Conservation (phyloP, 1,140 invertebrate genomes). For the Micrasema minimum region DNA sequence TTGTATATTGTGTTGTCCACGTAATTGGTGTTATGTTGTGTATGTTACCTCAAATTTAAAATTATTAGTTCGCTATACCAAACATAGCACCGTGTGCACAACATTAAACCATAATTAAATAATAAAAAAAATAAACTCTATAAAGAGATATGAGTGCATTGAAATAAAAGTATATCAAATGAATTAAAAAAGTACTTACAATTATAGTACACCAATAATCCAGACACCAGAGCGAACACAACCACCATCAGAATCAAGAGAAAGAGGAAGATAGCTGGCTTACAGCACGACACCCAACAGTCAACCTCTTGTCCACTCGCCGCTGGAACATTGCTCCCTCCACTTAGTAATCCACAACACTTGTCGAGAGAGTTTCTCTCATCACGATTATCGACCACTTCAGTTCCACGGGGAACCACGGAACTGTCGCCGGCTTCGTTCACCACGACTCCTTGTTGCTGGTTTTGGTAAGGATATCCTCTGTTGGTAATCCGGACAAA, state of each 20-base stretch:
- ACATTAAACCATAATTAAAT: too few relatives aligned
- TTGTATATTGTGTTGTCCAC: too few relatives aligned
- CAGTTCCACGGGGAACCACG: constrained; percentile 58
- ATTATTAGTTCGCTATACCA: too few relatives aligned
- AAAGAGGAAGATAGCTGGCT: constrained; percentile 61
- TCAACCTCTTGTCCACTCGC: constrained; percentile 49
- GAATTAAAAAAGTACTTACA: constrained; percentile 59
- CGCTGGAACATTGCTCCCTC: constrained; percentile 38
- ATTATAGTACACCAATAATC: constrained; percentile 66
- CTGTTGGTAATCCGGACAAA: constrained; percentile 63
- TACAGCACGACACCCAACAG: constrained; percentile 59
- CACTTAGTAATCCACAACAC: constrained; percentile 39
- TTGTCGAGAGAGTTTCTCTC: constrained; percentile 36
- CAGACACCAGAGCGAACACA: constrained; percentile 64
- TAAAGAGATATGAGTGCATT: constrained; percentile 4
- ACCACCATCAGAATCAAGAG: constrained; percentile 62
- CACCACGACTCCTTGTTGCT: constrained; percentile 65
- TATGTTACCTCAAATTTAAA: too few relatives aligned
- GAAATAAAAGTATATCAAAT: neutral
- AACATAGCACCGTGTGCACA: too few relatives aligned
- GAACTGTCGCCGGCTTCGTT: constrained; percentile 66
- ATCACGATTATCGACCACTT: constrained; percentile 51
- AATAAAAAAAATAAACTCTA: too few relatives aligned
- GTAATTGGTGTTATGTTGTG: too few relatives aligned
- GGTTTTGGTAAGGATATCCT: constrained; percentile 59